A percentile compares a stretch with the other conserved stretches of the same genome.
Conservation (phyloP, 2,113 vertebrate species). For the Ptyas mucosa region DNA sequence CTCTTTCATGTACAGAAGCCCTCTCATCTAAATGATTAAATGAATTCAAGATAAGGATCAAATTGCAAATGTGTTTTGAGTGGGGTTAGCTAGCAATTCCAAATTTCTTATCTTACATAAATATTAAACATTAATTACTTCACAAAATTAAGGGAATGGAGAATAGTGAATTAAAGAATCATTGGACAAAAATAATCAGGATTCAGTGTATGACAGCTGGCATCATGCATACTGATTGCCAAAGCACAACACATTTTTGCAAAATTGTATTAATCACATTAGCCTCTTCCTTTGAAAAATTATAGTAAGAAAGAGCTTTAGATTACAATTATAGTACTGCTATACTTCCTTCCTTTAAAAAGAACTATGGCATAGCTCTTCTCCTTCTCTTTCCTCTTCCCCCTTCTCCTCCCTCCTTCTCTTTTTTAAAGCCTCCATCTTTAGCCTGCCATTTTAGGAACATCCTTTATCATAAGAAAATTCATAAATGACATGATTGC, state of each 20-base stretch:
- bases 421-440: background rate
- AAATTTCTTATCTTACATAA: background rate
- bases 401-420: too few species aligned
- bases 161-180: background rate
- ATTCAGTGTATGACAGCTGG: background rate
- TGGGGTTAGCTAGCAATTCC: background rate
- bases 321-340: background rate
- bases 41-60: conserved; percentile 1
- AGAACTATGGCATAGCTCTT: background rate
- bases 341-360: background rate
- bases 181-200: background rate
- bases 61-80: background rate
- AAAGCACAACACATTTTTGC: background rate
- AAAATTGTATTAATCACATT: background rate
- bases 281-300: background rate
- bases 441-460: background rate
- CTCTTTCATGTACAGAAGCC: background rate
- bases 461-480: background rate
- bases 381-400: background rate
- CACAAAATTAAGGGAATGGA: background rate
- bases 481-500: background rate
- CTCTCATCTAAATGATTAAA: background rate
- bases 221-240: background rate
- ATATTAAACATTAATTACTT: background rate
- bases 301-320: background rate